These are phyloP conservation scores for Nesogale talazaci DNA, from an alignment of 2,113 vertebrate species.

Conservation along the genomic window DNA sequence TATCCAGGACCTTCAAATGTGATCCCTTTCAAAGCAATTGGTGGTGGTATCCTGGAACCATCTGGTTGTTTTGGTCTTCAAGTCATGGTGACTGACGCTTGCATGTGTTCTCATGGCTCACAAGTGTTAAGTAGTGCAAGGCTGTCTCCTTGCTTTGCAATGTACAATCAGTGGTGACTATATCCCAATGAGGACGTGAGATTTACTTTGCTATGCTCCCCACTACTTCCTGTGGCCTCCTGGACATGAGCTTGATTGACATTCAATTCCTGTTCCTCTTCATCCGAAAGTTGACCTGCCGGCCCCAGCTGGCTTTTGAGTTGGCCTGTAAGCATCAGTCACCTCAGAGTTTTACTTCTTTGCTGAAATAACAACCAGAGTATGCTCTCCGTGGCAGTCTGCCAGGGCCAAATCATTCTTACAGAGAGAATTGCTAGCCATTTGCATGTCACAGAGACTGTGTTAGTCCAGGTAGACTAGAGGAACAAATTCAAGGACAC, in stretches of 20 bases:
- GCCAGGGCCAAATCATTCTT: not conserved
- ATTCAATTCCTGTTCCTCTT: not conserved
- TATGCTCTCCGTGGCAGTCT: not conserved
- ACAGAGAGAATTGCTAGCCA: not conserved
- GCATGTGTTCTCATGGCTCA: too few species aligned
- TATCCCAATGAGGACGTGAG: not conserved
- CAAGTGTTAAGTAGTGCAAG: too few species aligned
- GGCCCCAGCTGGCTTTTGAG: not conserved
- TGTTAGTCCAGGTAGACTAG: too few species aligned
- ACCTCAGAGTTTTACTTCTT: constrained; percentile 16
- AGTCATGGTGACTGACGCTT: too few species aligned
- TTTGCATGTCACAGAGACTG: not conserved
- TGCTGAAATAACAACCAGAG: not conserved
- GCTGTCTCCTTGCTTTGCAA: not conserved
- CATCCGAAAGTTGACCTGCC: not conserved
- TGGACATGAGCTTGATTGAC: not conserved
- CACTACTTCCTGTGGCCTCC: not conserved
- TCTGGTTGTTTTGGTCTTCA: not conserved
- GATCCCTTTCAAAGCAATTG: too few species aligned
- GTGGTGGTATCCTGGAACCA: not conserved
- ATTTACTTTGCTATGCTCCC: not conserved
- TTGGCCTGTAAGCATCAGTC: not conserved
- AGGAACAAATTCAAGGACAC: too few species aligned
- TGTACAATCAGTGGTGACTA: not conserved
- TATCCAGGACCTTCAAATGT: too few species aligned